Percentiles rank a stretch among this genome's conserved stretches.
Evolutionary conservation across 1,140 invertebrate species (phyloP).

Genomic region (Phthorimaea operculella): DNA sequence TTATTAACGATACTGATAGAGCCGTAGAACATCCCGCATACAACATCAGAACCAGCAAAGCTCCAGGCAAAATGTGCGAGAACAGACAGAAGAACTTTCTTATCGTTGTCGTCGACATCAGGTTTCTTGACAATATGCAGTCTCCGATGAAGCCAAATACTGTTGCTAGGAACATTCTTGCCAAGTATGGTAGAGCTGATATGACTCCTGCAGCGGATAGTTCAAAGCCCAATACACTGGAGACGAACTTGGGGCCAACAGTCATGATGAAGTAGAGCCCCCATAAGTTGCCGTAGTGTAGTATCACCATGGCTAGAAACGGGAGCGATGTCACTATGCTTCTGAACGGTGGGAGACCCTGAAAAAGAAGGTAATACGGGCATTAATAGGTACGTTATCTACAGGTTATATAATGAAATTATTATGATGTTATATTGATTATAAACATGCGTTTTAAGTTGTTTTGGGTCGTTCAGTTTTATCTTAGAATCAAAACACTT

Average conservation of each 20-base stretch:
- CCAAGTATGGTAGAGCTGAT: slow-evolving; percentile 77
- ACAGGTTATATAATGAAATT: too few species aligned
- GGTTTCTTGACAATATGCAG: slow-evolving; percentile 69
- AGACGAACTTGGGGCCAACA: slow-evolving; percentile 89
- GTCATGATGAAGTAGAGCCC: slow-evolving; percentile 86
- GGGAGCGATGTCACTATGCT: slow-evolving; percentile 73
- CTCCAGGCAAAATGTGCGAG: slow-evolving; percentile 78
- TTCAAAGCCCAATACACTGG: slow-evolving; percentile 83
- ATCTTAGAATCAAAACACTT: too few species aligned
- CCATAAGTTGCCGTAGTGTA: slow-evolving; percentile 84
- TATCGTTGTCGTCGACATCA: slow-evolving; percentile 71
- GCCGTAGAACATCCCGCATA: slow-evolving; percentile 75
- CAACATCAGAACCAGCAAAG: slow-evolving; percentile 73
- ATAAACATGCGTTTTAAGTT: too few species aligned
- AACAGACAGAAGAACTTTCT: slow-evolving; percentile 78
- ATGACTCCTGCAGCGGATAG: slow-evolving; percentile 78
- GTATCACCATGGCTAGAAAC: slow-evolving; percentile 73
- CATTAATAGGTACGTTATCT: too few species aligned
- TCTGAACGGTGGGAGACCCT: slow-evolving; percentile 70
- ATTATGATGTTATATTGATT: too few species aligned
- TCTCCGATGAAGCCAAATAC: slow-evolving; percentile 76
- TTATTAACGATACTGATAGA: slow-evolving; percentile 74
- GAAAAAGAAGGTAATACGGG: slow-evolving; percentile 22
- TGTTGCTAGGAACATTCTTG: slow-evolving; percentile 72
- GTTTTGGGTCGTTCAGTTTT: too few species aligned